phyloP scores from a whole-genome alignment of 35 echinoderm and acorn worm species.

The Lytechinus variegatus region DNA sequence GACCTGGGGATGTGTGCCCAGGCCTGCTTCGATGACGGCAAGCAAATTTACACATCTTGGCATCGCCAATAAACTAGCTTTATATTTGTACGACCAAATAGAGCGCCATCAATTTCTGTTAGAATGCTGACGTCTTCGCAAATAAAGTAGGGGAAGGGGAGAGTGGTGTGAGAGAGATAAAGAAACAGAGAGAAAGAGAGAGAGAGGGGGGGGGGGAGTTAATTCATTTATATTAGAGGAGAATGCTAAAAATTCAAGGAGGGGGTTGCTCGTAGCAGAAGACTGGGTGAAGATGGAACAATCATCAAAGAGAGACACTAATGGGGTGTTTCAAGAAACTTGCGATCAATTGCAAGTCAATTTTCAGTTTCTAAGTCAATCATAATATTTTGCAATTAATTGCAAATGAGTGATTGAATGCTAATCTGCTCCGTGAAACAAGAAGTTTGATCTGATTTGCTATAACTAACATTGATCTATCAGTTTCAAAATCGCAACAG shows the following conservation, averaged over 20 bases:
- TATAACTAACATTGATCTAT: too few relatives aligned
- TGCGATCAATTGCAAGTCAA: too few relatives aligned
- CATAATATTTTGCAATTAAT: too few relatives aligned
- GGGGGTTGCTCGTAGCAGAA: too few relatives aligned
- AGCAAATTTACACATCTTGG: constrained; percentile 2
- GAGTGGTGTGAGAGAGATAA: not conserved
- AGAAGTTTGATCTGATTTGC: too few relatives aligned
- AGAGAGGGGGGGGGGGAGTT: not conserved
- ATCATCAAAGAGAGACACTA: not conserved
- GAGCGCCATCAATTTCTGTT: not conserved
- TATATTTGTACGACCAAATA: not conserved
- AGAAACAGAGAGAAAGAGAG: not conserved
- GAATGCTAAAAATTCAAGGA: not conserved
- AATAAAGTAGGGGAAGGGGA: not conserved
- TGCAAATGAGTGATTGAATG: too few relatives aligned
- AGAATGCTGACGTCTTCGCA: not conserved
- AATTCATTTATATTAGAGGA: not conserved
- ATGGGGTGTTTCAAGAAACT: too few relatives aligned
- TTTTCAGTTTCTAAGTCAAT: too few relatives aligned
- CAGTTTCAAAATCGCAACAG: too few relatives aligned
- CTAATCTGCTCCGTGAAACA: too few relatives aligned
- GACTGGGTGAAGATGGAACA: not conserved
- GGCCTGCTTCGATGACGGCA: not conserved
- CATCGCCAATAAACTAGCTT: not conserved
- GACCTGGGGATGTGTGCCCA: not conserved